phyloP scores from a whole-genome alignment of 2,797 vertebrate genomes.

The Tamandua tetradactyla region DNA sequence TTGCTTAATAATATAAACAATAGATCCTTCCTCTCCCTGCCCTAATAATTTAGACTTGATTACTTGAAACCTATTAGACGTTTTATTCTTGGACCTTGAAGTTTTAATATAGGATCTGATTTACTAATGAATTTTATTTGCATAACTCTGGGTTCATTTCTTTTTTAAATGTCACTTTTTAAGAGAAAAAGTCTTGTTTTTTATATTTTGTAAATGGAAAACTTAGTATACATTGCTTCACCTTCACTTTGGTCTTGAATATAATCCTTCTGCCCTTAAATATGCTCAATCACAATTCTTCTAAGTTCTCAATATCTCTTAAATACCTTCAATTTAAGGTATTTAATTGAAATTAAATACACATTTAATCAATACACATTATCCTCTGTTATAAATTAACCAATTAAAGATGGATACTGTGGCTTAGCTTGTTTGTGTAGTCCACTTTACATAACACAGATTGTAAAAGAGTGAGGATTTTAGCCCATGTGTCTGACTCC shows the following conservation, averaged over 20 bases:
- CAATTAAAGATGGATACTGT: neutral
- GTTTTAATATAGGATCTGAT: neutral
- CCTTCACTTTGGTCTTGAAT: neutral
- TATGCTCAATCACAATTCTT: neutral
- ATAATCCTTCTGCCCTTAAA: neutral
- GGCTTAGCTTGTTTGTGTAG: neutral
- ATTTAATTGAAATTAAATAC: too few relatives aligned
- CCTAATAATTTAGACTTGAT: neutral
- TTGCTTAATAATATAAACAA: neutral
- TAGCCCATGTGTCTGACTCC: neutral
- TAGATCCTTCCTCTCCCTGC: neutral
- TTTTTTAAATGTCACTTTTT: neutral
- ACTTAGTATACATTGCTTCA: neutral
- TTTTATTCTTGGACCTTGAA: neutral
- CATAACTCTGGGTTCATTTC: conserved; percentile 20
- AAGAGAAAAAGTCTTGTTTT: neutral
- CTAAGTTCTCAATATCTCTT: neutral
- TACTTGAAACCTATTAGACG: neutral
- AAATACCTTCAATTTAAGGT: neutral
- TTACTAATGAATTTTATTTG: conserved; percentile 17
- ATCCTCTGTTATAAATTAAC: neutral
- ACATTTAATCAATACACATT: too few relatives aligned
- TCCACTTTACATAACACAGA: neutral
- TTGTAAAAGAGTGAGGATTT: neutral
- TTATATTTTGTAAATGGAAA: neutral